Evolutionary conservation across 2,888 invertebrate genomes (phyloP).

Genomic region (Alentia gelatinosa): DNA sequence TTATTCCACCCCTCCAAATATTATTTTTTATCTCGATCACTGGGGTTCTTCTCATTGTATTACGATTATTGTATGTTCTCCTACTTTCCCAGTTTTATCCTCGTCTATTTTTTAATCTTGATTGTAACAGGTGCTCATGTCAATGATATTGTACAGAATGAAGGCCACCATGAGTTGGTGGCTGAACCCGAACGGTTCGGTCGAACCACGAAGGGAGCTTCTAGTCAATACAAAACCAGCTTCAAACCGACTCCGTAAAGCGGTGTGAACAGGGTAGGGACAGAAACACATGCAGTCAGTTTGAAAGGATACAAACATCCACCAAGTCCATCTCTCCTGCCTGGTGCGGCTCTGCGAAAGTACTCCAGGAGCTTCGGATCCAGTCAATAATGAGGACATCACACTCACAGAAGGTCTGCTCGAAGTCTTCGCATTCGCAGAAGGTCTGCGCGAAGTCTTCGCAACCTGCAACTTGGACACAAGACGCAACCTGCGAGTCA

Average conservation of each 20-base stretch:
- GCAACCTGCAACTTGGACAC: no score
- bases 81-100: neutral
- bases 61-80: neutral
- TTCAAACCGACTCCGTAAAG: neutral
- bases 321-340: neutral
- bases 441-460: no score
- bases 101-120: neutral
- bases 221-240: conserved; percentile 24
- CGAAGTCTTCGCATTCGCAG: no score
- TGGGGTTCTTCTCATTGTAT: neutral
- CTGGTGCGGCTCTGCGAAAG: no score
- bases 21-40: no score
- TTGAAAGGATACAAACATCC: neutral
- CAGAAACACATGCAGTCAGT: neutral
- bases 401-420: no score
- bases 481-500: no score
- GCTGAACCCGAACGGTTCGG: neutral
- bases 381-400: no score
- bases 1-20: no score
- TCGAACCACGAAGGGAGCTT: no score
- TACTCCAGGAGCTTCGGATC: no score
- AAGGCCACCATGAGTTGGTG: neutral
- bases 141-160: conserved; percentile 9
- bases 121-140: neutral
- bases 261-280: neutral